Evolutionary conservation across 2,113 vertebrate species (phyloP).

Genomic region (Mustela lutreola): DNA sequence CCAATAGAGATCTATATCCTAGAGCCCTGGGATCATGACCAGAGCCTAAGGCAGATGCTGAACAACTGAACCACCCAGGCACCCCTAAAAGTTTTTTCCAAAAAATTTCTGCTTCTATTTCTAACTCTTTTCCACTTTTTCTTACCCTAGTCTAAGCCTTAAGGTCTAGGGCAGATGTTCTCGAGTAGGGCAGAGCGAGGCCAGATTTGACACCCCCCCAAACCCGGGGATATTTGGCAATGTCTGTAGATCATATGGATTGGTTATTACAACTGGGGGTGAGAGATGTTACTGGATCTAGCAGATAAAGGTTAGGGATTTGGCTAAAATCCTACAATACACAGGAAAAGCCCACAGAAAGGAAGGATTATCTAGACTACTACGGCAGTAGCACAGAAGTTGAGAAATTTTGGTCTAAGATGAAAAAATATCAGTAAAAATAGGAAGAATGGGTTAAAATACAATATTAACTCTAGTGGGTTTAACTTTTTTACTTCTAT

Average conservation of each 20-base stretch:
- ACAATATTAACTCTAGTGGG: neutral
- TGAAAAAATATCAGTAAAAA: constrained; percentile 28
- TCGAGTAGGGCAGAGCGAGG: neutral
- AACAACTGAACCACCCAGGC: no score
- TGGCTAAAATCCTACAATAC: neutral
- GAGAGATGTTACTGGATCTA: neutral
- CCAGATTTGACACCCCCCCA: neutral
- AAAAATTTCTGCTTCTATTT: neutral
- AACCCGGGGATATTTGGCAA: neutral
- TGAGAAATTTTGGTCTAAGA: constrained; percentile 21
- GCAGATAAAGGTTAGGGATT: neutral
- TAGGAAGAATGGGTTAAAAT: neutral
- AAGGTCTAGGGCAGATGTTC: neutral
- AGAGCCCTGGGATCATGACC: no score
- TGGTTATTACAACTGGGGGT: neutral
- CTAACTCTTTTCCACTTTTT: neutral
- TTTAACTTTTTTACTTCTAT: constrained; percentile 53
- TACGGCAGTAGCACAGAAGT: neutral
- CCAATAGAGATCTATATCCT: no score
- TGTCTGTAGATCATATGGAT: neutral
- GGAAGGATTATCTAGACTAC: neutral
- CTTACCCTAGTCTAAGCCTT: neutral
- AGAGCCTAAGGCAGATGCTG: no score
- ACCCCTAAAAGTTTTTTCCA: neutral
- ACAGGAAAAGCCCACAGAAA: neutral